Evolutionary conservation across 2,888 invertebrate genomes (phyloP).

Genomic region (Lomographa bimaculata): DNA sequence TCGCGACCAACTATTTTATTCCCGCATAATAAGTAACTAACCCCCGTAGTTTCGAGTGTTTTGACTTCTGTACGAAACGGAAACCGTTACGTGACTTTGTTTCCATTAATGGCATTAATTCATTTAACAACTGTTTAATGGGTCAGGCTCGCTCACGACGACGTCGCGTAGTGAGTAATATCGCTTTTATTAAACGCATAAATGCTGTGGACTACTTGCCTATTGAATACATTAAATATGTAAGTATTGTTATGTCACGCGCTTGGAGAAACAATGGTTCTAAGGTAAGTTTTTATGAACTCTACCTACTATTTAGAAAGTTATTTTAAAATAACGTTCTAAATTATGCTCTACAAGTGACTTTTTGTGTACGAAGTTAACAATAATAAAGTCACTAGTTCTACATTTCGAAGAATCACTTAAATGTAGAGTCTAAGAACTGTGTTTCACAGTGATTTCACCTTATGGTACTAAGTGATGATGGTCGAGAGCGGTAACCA

Average conservation of each 20-base stretch:
- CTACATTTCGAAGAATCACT: no score
- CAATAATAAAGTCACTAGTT: no score
- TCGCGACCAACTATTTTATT: constrained; percentile 56
- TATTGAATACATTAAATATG: not conserved
- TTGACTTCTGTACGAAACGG: constrained; percentile 68
- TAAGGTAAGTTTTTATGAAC: no score
- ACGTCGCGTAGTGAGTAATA: constrained; percentile 28
- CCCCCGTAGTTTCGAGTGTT: constrained; percentile 73
- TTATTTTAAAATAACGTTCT: no score
- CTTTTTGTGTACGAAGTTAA: no score
- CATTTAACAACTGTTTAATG: constrained; percentile 34
- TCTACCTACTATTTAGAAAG: no score
- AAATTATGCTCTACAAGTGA: no score
- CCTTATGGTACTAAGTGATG: no score
- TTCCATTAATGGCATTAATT: constrained; percentile 61
- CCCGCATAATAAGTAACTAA: constrained; percentile 71
- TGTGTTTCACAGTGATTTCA: no score
- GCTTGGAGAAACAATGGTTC: no score
- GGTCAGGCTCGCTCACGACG: constrained; percentile 29
- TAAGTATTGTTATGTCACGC: not conserved
- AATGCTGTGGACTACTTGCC: constrained; percentile 26
- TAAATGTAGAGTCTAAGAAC: no score
- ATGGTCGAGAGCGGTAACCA: no score
- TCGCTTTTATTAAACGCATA: constrained; percentile 30
- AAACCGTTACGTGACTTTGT: constrained; percentile 76